phyloP scores from a whole-genome alignment of 1,140 invertebrate species.

The Drosophila tani region DNA sequence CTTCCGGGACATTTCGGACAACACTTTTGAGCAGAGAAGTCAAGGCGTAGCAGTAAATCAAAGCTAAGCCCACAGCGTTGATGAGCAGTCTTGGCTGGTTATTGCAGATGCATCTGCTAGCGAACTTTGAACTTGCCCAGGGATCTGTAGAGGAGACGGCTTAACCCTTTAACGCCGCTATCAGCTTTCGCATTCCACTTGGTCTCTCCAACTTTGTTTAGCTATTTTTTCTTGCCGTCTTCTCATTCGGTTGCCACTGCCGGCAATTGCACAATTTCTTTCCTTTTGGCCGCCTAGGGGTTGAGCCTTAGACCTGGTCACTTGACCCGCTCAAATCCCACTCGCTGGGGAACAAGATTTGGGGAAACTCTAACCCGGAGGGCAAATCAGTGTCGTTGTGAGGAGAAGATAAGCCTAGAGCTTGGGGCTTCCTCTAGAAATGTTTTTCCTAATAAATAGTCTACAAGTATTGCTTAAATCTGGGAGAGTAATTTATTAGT shows the following conservation, averaged over 20 bases:
- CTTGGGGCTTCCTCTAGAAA: conserved; percentile 7
- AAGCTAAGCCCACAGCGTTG: conserved; percentile 73
- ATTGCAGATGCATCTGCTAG: conserved; percentile 33
- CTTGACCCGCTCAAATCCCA: conserved; percentile 28
- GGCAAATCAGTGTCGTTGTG: conserved; percentile 46
- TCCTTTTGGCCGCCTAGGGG: conserved; percentile 2
- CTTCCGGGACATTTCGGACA: conserved; percentile 23
- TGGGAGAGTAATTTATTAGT: neutral
- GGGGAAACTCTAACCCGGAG: neutral
- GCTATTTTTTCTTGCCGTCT: conserved; percentile 33
- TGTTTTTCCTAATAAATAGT: neutral
- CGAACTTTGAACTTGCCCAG: conserved; percentile 74
- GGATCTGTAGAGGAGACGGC: conserved; percentile 30
- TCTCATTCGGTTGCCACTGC: conserved; percentile 11
- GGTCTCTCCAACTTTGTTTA: conserved; percentile 42
- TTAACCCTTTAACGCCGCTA: conserved; percentile 79
- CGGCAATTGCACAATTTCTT: conserved; percentile 37
- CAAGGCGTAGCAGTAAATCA: conserved; percentile 71
- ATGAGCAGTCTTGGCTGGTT: conserved; percentile 40
- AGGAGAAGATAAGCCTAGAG: neutral
- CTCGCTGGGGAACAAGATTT: neutral
- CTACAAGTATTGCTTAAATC: neutral
- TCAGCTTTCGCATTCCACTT: conserved; percentile 78
- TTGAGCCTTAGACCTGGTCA: conserved; percentile 37
- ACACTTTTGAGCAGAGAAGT: conserved; percentile 50